Evolutionary conservation across 2,888 invertebrate species (phyloP), one percentile per base, ranked within the genome.

Genomic region (Lomographa bimaculata): DNA sequence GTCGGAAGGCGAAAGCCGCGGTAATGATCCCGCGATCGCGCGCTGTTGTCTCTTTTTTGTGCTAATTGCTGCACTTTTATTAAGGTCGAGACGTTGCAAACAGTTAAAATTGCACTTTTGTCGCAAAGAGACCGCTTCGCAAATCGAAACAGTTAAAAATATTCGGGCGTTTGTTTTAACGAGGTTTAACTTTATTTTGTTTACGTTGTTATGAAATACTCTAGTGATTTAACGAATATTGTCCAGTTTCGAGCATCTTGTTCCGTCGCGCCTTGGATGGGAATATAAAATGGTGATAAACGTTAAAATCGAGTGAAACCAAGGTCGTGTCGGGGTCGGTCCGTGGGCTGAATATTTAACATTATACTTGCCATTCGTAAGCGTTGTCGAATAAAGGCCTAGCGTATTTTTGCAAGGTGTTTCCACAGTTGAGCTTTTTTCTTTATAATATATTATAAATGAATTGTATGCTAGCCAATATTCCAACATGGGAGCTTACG

Each of bases 1-100:
- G 62, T 64, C 51, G 59, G 59, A 57, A 51, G 54, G 53, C 50
- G 56, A 53, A 60, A 46, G 58, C 58, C 50, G 50, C 73, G 54
- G 69, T 76, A 76, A 77, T 76, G 75, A 58, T 49, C 49, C 37
- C 50, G 53, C 60, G 64, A 48, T 57, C 54, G 54, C 54, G 49
- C 67, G 59, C 71, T 71, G 73, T 72, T 72, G 64, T 65, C 65
- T 56, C 40, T 30, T n/a, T n/a, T n/a, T 27, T 7, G 54, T 70
- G 50, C 70, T 78, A 77, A 79, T 77, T 78, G 79, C 71, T 60
- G 64, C 67, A 61, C 66, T 59, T 69, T 73, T 76, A 78, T 77
- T 75, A 68, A 75, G 75, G 72, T 68, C 72, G 69, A 70, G 68
- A 60, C 46, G 54, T 55, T 60, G 64, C 64, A 62, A n/a, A 64